These are phyloP conservation scores for Latrodectus geometricus DNA, from an alignment of 1,140 invertebrate species.

Conservation along the genomic window DNA sequence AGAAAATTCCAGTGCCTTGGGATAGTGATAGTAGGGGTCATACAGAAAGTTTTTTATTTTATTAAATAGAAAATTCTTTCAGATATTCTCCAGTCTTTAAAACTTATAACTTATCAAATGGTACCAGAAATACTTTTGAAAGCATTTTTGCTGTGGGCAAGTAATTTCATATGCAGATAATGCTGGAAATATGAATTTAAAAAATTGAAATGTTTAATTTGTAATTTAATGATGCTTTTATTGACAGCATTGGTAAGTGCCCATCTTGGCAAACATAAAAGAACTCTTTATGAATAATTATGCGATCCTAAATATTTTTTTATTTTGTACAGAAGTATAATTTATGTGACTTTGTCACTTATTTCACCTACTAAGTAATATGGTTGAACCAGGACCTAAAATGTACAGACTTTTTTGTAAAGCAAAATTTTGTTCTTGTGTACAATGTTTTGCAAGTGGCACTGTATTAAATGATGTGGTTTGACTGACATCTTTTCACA, in stretches of 20 bases:
- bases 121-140: background rate
- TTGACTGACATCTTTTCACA: slow-evolving; percentile 60
- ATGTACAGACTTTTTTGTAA: slow-evolving; percentile 58
- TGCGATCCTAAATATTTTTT: background rate
- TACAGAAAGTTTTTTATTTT: background rate
- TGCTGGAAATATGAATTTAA: too few species aligned
- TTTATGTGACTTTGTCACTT: slow-evolving; percentile 1
- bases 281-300: background rate
- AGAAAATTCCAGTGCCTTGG: slow-evolving; percentile 40
- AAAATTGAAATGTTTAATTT: background rate
- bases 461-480: slow-evolving; percentile 38
- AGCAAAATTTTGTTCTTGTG: slow-evolving; percentile 52
- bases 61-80: background rate
- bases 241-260: slow-evolving; percentile 44
- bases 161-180: too few species aligned
- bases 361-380: slow-evolving; percentile 39
- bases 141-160: background rate
- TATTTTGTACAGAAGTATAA: background rate
- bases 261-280: slow-evolving; percentile 3
- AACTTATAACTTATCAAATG: background rate
- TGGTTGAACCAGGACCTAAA: slow-evolving; percentile 46
- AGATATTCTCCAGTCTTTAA: background rate
- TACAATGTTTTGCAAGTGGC: slow-evolving; percentile 33
- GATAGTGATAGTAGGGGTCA: background rate
- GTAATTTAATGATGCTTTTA: slow-evolving; percentile 45